These are phyloP conservation scores for Hylaeus volcanicus DNA, from an alignment of 1,140 invertebrate genomes.

Conservation along the genomic window DNA sequence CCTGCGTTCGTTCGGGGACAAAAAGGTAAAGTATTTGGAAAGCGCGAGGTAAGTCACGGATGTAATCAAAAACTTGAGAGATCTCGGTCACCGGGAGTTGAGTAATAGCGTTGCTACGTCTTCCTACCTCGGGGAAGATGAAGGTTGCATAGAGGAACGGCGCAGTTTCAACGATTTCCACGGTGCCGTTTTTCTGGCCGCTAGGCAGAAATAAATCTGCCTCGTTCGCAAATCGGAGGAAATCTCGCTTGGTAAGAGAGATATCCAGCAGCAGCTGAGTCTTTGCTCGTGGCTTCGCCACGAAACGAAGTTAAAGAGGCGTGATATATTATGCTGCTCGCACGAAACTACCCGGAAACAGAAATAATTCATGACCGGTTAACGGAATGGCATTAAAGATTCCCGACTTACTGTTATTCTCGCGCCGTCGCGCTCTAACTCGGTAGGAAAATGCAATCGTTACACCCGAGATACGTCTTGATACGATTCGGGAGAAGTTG, in stretches of 20 bases:
- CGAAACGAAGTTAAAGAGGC: slow-evolving; percentile 61
- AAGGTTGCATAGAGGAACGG: slow-evolving; percentile 29
- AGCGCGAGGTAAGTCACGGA: slow-evolving; percentile 35
- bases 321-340: slow-evolving; percentile 67
- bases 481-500: not conserved
- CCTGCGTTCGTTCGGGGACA: not conserved
- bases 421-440: slow-evolving; percentile 41
- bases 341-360: slow-evolving; percentile 65
- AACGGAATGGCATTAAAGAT: slow-evolving; percentile 72
- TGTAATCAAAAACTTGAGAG: slow-evolving; percentile 55
- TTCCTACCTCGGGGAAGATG: slow-evolving; percentile 26
- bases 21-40: not conserved
- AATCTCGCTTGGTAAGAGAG: slow-evolving; percentile 28
- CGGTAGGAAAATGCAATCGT: slow-evolving; percentile 37
- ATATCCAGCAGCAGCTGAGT: slow-evolving; percentile 39
- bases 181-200: slow-evolving; percentile 57
- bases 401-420: slow-evolving; percentile 65
- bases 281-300: slow-evolving; percentile 59
- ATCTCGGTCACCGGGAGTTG: slow-evolving; percentile 38
- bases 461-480: not conserved
- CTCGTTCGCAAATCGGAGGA: slow-evolving; percentile 65
- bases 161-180: slow-evolving; percentile 42
- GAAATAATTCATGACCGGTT: slow-evolving; percentile 69
- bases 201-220: slow-evolving; percentile 66
- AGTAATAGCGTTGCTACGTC: slow-evolving; percentile 65